Evolutionary conservation across 2,113 vertebrate species (phyloP), one percentile per base, ranked within the genome.

Genomic region (Plestiodon gilberti): DNA sequence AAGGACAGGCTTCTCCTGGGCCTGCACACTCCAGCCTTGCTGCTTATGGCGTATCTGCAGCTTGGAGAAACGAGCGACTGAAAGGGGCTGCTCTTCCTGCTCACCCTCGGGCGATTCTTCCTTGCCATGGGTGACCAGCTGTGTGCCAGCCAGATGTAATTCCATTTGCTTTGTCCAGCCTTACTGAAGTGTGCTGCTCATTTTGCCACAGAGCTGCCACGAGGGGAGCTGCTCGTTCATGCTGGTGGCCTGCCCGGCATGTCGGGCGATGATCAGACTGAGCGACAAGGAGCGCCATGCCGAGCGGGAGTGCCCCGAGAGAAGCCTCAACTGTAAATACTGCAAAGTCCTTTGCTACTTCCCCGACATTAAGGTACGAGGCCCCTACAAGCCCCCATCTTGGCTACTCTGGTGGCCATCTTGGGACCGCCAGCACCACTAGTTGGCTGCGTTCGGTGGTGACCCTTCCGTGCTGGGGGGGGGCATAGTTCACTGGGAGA

Each of bases 291-390:
- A 97, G 28, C 93, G 71, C 38, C 98, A 98, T 3, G 82, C 88
- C 0, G 97, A 97, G 77, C 89, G 93, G 3, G 97, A 96, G 40
- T 97, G 97, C 40, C 97, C 97, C 0, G 93, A 96, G 30, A 92
- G 97, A 83, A 97, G 93, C 30, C 96, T 98, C 11, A 90, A 92
- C 96, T 97, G 97, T 93, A 96, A 93, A 82, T 96, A 96, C 95
- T 97, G 97, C 96, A 96, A 94, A 83, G 88, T 48, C 0, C 92
- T 96, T 15, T 97, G 96, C 92, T 96, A 86, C 92, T 95, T 95
- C 4, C 96, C 96, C 1, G 95, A 94, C 1, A 90, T 93, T 55
- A 95, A 97, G 96, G 96, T 97, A 88, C 86, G 96, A 48, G 43
- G 43, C 43, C 43, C 43, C 43, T 48, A 8, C 43, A 48, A 48